Conservation (phyloP, 2,888 invertebrate genomes). For the Xanthia icteritia region DNA sequence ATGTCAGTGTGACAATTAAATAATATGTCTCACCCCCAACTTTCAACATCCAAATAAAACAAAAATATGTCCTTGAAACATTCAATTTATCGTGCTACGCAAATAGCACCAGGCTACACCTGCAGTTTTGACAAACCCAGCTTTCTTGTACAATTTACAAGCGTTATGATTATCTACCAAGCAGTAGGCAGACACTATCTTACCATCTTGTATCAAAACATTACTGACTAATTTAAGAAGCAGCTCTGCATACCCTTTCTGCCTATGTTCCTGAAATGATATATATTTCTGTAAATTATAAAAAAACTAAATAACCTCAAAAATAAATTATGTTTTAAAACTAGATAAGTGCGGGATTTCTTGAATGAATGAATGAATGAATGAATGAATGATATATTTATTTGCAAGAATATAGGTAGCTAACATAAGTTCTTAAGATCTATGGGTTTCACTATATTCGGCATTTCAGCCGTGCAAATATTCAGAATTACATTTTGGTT, state of each 20-base stretch:
- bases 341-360: neutral
- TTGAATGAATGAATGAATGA: too few species aligned
- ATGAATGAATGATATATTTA: too few species aligned
- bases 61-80: neutral
- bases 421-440: too few species aligned
- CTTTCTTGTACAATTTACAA: slow-evolving; percentile 74
- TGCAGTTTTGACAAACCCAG: slow-evolving; percentile 68
- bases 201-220: slow-evolving; percentile 69
- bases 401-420: too few species aligned
- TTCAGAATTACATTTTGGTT: too few species aligned
- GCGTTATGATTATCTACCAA: slow-evolving; percentile 73
- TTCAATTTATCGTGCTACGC: slow-evolving; percentile 35
- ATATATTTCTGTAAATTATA: neutral
- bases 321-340: neutral
- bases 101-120: slow-evolving; percentile 71
- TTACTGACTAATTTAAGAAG: slow-evolving; percentile 76
- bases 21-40: neutral
- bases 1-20: neutral
- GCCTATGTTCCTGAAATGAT: slow-evolving; percentile 67
- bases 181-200: slow-evolving; percentile 73
- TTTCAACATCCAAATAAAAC: slow-evolving; percentile 1
- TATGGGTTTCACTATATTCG: too few species aligned
- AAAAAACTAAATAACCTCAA: neutral
- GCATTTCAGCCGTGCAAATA: too few species aligned
- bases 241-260: slow-evolving; percentile 77